These are phyloP conservation scores for Uropsilus gracilis DNA, from an alignment of 2,113 vertebrate genomes.

Conservation along the genomic window DNA sequence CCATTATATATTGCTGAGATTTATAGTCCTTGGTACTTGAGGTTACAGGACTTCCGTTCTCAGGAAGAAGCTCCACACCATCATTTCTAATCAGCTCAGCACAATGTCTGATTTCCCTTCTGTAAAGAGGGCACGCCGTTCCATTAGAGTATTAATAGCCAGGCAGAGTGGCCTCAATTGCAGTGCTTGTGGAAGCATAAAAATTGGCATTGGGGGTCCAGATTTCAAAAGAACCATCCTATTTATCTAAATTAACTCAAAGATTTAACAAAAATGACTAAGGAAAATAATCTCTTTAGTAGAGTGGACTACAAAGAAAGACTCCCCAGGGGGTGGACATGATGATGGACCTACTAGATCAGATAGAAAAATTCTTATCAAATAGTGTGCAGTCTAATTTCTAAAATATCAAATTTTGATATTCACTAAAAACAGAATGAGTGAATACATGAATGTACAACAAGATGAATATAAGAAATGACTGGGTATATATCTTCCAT, in stretches of 20 bases:
- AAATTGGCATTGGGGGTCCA: slow-evolving; percentile 62
- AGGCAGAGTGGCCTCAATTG: slow-evolving; percentile 69
- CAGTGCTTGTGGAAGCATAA: slow-evolving; percentile 74
- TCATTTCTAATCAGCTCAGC: slow-evolving; percentile 81
- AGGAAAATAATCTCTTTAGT: not conserved
- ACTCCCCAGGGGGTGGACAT: not conserved
- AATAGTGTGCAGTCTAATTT: not conserved
- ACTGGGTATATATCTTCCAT: not conserved
- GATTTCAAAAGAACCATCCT: slow-evolving; percentile 62
- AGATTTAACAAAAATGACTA: slow-evolving; percentile 52
- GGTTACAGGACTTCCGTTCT: slow-evolving; percentile 71
- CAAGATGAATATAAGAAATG: not conserved
- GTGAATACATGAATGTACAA: not conserved
- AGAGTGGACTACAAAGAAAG: not conserved
- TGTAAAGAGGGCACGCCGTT: slow-evolving; percentile 64
- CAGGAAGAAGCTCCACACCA: slow-evolving; percentile 79
- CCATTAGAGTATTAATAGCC: slow-evolving; percentile 79
- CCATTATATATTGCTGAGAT: slow-evolving; percentile 71
- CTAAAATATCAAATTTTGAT: not conserved
- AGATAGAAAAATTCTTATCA: not conserved
- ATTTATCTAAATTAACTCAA: slow-evolving; percentile 59
- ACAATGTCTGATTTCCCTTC: slow-evolving; percentile 76
- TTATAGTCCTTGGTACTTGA: slow-evolving; percentile 73
- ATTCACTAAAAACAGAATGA: not conserved
- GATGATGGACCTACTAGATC: not conserved